A percentile compares a stretch with the other conserved stretches of the same genome.
phyloP scores from a whole-genome alignment of 1,140 invertebrate genomes.

The Reticulitermes speratus region DNA sequence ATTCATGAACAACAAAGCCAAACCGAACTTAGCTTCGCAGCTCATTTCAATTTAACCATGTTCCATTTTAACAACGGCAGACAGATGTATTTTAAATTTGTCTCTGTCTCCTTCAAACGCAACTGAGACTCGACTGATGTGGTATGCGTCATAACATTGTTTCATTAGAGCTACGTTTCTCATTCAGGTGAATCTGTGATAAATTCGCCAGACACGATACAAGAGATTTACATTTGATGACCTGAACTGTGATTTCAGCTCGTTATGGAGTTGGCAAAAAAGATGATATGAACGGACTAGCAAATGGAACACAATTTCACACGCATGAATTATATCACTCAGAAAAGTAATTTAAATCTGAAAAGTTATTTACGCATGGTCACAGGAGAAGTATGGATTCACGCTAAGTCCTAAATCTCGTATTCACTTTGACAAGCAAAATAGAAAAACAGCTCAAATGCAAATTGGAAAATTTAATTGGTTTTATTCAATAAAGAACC shows the following conservation, averaged over 20 bases:
- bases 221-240: background rate
- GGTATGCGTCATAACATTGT: background rate
- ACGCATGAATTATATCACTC: background rate
- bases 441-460: no score
- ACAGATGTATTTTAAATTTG: background rate
- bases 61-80: background rate
- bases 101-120: background rate
- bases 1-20: conserved; percentile 16
- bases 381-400: no score
- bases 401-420: no score
- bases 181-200: background rate
- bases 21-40: background rate
- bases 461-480: no score
- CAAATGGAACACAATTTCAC: background rate
- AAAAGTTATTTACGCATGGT: no score
- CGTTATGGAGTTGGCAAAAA: background rate
- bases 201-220: background rate
- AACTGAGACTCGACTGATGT: no score
- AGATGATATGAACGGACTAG: background rate
- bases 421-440: no score
- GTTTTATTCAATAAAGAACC: no score
- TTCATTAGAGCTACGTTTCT: background rate
- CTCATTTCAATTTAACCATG: background rate
- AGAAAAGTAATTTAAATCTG: no score
- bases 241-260: background rate